These are phyloP conservation scores for Paradoxurus hermaphroditus DNA, from an alignment of 2,113 vertebrate species.

Conservation along the genomic window DNA sequence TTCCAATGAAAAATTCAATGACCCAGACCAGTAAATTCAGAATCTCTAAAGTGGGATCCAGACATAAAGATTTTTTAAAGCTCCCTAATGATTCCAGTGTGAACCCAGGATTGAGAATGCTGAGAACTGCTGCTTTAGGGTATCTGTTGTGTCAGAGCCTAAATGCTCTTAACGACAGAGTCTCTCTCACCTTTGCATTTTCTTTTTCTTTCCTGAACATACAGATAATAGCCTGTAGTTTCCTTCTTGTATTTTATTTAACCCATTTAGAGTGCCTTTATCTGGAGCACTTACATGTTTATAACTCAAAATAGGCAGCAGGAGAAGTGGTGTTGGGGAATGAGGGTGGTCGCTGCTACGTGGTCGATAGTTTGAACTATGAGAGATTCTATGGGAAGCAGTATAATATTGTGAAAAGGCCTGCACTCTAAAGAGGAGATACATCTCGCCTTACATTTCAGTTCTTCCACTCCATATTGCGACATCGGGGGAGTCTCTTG, in stretches of 20 bases:
- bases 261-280: background rate
- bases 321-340: accelerated
- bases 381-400: background rate
- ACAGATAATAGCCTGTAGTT: background rate
- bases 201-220: background rate
- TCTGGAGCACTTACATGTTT: background rate
- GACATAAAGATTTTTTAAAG: background rate
- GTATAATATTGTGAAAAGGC: accelerated
- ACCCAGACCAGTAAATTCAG: background rate
- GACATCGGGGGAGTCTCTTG: background rate
- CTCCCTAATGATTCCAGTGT: background rate
- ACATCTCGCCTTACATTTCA: background rate
- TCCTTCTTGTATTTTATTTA: background rate
- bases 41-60: background rate
- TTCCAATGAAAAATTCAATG: background rate
- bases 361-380: background rate
- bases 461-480: background rate
- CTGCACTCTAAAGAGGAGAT: background rate
- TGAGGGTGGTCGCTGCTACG: too few species aligned
- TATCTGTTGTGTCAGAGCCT: background rate
- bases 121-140: background rate
- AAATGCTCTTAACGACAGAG: too few species aligned
- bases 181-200: background rate
- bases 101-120: background rate
- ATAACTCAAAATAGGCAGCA: background rate